A percentile compares a stretch with the other conserved stretches of the same genome.
phyloP scores from a whole-genome alignment of 2,797 vertebrate species.

The Oreochromis grahami region DNA sequence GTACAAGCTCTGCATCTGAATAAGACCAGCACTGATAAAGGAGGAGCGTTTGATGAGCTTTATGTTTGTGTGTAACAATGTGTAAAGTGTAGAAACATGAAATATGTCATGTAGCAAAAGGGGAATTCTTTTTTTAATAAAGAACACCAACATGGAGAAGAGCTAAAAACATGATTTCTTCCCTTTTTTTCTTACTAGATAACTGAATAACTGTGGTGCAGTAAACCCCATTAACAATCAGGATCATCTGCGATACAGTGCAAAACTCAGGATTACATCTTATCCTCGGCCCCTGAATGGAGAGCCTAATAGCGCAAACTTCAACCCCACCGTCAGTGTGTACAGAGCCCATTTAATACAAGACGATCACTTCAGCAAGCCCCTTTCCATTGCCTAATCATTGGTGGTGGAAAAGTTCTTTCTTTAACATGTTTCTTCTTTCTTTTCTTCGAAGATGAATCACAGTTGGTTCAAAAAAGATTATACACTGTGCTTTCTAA shows the following conservation, averaged over 20 bases:
- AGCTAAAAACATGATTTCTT: not conserved
- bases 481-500: constrained; percentile 76
- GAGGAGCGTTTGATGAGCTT: constrained; percentile 9
- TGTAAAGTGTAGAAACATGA: not conserved
- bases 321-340: not conserved
- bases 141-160: not conserved
- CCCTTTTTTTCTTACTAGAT: not conserved
- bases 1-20: not conserved
- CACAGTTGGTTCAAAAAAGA: constrained; percentile 65
- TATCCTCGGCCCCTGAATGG: not conserved
- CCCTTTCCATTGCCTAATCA: constrained; percentile 34
- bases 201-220: not conserved
- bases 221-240: not conserved
- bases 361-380: constrained; percentile 1
- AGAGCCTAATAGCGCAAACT: not conserved
- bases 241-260: not conserved
- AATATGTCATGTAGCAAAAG: no score
- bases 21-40: not conserved
- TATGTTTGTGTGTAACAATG: not conserved
- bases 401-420: constrained; percentile 28
- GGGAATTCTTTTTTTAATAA: not conserved
- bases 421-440: constrained; percentile 31
- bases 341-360: not conserved
- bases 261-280: not conserved
- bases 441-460: constrained; percentile 63